Conservation (phyloP, 2,113 vertebrate genomes). For the Protobothrops flavoviridis region DNA sequence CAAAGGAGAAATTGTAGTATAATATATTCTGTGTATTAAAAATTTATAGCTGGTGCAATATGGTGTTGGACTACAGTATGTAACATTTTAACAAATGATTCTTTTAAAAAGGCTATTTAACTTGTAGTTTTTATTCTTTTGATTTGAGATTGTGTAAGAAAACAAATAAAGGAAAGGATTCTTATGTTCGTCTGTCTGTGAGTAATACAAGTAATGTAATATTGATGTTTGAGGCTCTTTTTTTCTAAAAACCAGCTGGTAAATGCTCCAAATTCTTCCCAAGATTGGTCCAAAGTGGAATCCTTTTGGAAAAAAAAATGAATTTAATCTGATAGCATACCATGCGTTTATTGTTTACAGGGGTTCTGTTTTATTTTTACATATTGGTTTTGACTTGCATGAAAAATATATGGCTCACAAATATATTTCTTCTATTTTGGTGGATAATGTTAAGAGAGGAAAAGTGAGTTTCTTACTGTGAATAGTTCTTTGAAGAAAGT, state of each 20-base stretch:
- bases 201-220: slow-evolving; percentile 4
- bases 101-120: not conserved
- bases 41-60: not conserved
- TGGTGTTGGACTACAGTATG: no score
- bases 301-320: not conserved
- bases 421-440: not conserved
- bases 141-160: not conserved
- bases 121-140: not conserved
- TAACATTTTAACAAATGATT: no score
- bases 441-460: not conserved
- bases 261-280: not conserved
- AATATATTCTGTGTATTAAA: not conserved
- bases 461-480: not conserved
- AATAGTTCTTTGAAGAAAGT: not conserved
- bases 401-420: not conserved
- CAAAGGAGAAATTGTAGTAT: not conserved
- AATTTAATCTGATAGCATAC: slow-evolving; percentile 4
- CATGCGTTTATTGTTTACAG: not conserved
- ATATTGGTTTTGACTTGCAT: not conserved
- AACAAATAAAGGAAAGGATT: slow-evolving; percentile 10
- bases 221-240: not conserved
- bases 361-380: not conserved
- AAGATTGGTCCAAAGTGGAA: not conserved
- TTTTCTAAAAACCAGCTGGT: not conserved
- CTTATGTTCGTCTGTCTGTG: not conserved